Base-by-base conservation (phyloP, 1,140 invertebrate species). In the Drosophila athabasca region DNA sequence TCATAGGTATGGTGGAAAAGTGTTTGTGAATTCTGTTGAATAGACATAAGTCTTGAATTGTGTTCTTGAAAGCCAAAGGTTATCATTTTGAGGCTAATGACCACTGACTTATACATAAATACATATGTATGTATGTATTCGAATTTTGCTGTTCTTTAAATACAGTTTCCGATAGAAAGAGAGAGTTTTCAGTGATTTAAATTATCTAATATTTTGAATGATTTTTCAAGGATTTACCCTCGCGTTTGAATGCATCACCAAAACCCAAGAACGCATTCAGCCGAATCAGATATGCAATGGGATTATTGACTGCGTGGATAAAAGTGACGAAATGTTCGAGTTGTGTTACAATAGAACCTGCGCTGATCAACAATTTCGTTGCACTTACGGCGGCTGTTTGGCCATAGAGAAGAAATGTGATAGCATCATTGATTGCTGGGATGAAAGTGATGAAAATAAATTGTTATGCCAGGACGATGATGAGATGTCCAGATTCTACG, bases 311-410 rank as follows among this genome's bases (percentile, higher is more conserved):
- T 96, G 95, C 80, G 29, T 90, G 0, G 95, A 96, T 76, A 93
- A 93, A 29, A 95, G 95, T 3, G 96, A 97, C 90, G 96, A 97
- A 44, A 15, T 41, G 1, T 80, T 78, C 8, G 31, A 15, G 4
- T 3, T 51, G 1, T 79, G 75, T 9, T 58, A 46, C 19, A 17
- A 17, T 0, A 19, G 13, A 1, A 29, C 1, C 0, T 79, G 77
- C n/a, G 19, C 54, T 3, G 15, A 19, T 0, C 17, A 53, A 1
- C 24, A 0, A 4, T 78, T 57, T 45, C 66, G 58, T 0, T 80
- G 76, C 35, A 43, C 45, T 13, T 78, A 78, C 50, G 76, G 78
- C 3, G 76, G 61, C 11, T 80, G 78, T 24, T 26, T 70, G 13
- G 6, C 15, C 0, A 0, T 1, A 0, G 0, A 11, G 0, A 45